Evolutionary conservation across 1,140 invertebrate species (phyloP).

Genomic region (Wasmannia auropunctata): DNA sequence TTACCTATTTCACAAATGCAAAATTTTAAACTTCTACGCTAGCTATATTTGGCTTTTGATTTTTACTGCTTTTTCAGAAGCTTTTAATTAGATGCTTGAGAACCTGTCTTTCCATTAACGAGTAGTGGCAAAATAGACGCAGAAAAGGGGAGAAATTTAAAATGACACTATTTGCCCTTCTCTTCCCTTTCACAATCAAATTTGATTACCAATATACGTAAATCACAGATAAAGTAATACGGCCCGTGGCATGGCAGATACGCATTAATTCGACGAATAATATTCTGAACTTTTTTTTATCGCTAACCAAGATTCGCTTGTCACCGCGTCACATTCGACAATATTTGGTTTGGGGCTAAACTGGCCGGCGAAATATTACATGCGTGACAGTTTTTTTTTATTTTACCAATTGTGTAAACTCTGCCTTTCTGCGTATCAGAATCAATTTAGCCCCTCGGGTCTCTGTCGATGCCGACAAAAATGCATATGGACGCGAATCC

Average conservation of each 20-base stretch:
- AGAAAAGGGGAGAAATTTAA: too few relatives aligned
- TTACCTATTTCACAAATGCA: too few relatives aligned
- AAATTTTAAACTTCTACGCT: too few relatives aligned
- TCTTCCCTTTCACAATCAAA: background rate
- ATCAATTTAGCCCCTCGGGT: conserved; percentile 21
- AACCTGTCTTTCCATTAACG: too few relatives aligned
- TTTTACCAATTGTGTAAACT: background rate
- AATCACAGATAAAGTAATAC: background rate
- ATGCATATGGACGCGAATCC: background rate
- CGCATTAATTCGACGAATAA: background rate
- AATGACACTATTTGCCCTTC: too few relatives aligned
- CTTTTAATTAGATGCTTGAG: too few relatives aligned
- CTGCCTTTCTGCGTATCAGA: conserved; percentile 24
- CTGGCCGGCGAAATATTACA: background rate
- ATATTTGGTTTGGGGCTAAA: conserved; percentile 5
- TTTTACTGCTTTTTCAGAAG: too few relatives aligned
- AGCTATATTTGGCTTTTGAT: too few relatives aligned
- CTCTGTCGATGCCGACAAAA: background rate
- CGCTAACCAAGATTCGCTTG: background rate
- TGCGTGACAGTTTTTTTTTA: conserved; percentile 2
- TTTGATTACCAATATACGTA: background rate
- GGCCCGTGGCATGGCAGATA: background rate
- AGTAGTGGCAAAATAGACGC: too few relatives aligned
- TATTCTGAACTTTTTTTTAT: background rate
- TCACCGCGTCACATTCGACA: background rate